phyloP scores from a whole-genome alignment of 1,140 invertebrate species.

The Penaeus indicus region DNA sequence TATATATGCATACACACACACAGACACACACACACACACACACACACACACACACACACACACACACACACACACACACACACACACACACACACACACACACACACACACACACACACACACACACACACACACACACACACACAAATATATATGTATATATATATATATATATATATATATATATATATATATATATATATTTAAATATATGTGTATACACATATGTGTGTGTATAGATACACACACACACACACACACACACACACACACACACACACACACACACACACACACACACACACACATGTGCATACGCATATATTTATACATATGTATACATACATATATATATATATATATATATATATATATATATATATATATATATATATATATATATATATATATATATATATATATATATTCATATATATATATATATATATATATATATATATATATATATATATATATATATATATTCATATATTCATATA shows the following conservation, averaged over 20 bases:
- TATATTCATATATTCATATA: neutral
- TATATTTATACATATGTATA: no score
- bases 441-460: neutral
- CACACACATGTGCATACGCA: no score
- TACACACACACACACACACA: neutral
- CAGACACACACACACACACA: no score
- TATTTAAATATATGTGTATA: neutral
- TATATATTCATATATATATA: neutral
- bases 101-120: no score
- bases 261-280: neutral
- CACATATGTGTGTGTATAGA: neutral
- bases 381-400: constrained; percentile 9
- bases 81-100: no score
- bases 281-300: neutral
- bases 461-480: neutral
- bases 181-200: no score
- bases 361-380: constrained; percentile 5
- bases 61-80: no score
- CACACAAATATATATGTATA: no score
- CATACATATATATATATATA: neutral
- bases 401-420: neutral
- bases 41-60: no score
- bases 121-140: no score
- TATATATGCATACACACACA: no score
- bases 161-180: no score